Evolutionary conservation across 30 jellyfish, hydroid and myxozoan species (phyloP).

Genomic region (Aurelia aurita complex sp. Pacific): DNA sequence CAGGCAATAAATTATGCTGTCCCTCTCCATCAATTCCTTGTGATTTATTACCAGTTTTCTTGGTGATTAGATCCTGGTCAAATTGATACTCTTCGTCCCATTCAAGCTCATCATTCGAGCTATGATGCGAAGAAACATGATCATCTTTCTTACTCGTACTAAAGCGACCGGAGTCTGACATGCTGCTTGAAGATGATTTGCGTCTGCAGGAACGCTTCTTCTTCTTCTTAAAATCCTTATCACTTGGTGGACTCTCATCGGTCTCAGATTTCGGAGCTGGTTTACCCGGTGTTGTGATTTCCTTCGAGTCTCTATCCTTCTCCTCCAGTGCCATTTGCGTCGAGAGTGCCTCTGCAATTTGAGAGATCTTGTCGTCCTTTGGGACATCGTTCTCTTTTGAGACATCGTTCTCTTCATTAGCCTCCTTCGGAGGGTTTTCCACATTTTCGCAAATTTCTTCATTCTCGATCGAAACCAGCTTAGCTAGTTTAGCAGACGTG

Average conservation of each 20-base stretch:
- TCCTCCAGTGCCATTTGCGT: constrained; percentile 7
- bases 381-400: neutral
- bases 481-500: constrained; percentile 28
- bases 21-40: neutral
- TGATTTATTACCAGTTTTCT: neutral
- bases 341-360: constrained; percentile 43
- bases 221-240: neutral
- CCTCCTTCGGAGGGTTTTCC: constrained; percentile 12
- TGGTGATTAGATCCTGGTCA: neutral
- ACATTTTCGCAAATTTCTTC: constrained; percentile 23
- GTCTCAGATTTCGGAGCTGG: constrained; percentile 2
- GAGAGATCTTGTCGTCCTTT: constrained; percentile 18
- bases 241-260: neutral
- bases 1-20: neutral
- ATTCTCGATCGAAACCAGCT: constrained; percentile 36
- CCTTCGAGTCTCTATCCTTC: neutral
- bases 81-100: constrained; percentile 65
- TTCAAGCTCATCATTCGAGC: constrained; percentile 56
- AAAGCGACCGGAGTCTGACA: constrained; percentile 50
- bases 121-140: constrained; percentile 27
- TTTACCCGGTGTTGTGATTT: neutral
- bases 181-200: constrained; percentile 15
- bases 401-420: constrained; percentile 1
- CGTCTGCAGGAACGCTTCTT: neutral
- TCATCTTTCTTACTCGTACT: constrained; percentile 15